Evolutionary conservation across 2,888 invertebrate species (phyloP), one percentile per base, ranked within the genome.

Genomic region (Creontiades dilutus): DNA sequence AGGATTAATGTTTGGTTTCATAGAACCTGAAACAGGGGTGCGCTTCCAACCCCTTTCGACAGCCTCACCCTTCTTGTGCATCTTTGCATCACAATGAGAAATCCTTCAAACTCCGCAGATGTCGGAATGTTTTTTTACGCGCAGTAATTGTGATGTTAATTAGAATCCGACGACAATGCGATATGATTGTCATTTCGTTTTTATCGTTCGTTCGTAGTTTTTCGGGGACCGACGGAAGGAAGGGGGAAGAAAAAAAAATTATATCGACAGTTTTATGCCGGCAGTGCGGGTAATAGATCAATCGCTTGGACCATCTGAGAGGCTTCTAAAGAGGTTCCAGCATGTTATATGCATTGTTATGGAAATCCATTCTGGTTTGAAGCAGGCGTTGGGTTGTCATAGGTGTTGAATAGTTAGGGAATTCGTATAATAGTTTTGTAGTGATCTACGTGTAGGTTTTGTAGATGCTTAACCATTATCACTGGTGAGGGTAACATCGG

Each of bases 111-210:
- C 68, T 68, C 23, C 68, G 68, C 68, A 68, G 68, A 68, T 68
- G 68, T 68, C 68, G 68, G 68, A 68, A 68, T 68, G 68, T 68
- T 68, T 68, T 68, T 68, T 68, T 23, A 68, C 68, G 68, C 12
- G 12, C 68, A 9, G 23, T 68, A 68, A 68, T 68, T 68, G 68
- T 68, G 68, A 68, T 68, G 68, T 68, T 68, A 68, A 68, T 68
- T 68, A 68, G 68, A 68, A 68, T 68, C 23, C 68, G 19, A 68
- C 68, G 68, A 68, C 68, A 68, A 68, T 68, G 23, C 19, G 68
- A 68, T 68, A 68, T 68, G 68, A 68, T 68, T 68, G 68, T 68
- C 68, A 68, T 68, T 68, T 68, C 68, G 68, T 68, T 68, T 68
- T 68, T 27, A 68, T 68, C 68, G 68, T 23, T 12, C 23, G 19